Percentiles rank a stretch among this genome's conserved stretches.
These are phyloP conservation scores for Adrianichthys oophorus DNA, from an alignment of 2,797 vertebrate species.

Conservation along the genomic window DNA sequence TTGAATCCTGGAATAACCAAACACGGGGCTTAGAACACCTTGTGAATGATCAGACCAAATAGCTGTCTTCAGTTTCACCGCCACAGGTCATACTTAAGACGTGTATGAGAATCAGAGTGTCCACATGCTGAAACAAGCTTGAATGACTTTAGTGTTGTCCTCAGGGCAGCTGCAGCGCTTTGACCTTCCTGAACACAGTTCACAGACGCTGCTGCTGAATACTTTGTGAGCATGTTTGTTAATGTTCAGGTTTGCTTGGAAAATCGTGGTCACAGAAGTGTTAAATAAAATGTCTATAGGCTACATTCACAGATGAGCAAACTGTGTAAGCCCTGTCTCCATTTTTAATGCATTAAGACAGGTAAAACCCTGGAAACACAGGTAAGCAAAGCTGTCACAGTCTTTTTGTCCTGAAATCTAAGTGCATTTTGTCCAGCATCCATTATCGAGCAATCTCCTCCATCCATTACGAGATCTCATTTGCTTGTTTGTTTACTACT, in stretches of 20 bases:
- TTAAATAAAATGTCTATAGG: conserved; percentile 1
- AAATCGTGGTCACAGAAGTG: conserved; percentile 31
- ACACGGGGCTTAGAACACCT: conserved; percentile 37
- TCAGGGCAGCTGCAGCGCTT: conserved; percentile 59
- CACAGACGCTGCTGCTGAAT: conserved; percentile 59
- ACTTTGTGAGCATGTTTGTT: conserved; percentile 53
- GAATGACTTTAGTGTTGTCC: conserved; percentile 76
- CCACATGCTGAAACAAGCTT: conserved; percentile 71
- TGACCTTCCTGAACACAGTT: conserved; percentile 61
- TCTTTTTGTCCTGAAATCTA: conserved; percentile 76
- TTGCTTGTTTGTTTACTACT: conserved; percentile 72
- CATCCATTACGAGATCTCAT: conserved; percentile 79
- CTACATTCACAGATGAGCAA: conserved; percentile 39
- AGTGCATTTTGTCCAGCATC: conserved; percentile 66
- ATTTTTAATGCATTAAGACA: conserved; percentile 45
- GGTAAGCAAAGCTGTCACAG: conserved; percentile 78
- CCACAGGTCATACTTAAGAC: conserved; percentile 56
- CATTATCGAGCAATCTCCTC: conserved; percentile 64
- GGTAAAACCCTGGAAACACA: conserved; percentile 57
- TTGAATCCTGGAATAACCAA: conserved; percentile 15
- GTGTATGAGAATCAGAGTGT: conserved; percentile 61
- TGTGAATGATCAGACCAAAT: conserved; percentile 45
- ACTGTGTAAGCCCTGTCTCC: conserved; percentile 14
- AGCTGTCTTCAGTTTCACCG: conserved; percentile 47
- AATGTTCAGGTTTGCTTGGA: conserved; percentile 57